Percentiles rank a stretch among this genome's conserved stretches.
Conservation (phyloP, 2,113 vertebrate species). For the Siniperca chuatsi region DNA sequence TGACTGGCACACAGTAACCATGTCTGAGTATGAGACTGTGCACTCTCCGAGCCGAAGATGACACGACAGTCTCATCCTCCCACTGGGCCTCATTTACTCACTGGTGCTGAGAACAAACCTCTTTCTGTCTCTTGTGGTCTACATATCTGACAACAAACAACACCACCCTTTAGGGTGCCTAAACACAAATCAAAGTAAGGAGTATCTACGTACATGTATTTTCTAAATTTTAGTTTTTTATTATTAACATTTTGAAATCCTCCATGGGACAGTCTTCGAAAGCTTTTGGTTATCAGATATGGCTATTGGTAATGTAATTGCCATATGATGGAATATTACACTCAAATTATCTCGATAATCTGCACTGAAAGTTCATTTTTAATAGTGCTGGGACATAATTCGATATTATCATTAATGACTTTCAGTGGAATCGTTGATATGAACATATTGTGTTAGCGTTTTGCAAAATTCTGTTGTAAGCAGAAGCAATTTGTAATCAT, state of each 20-base stretch:
- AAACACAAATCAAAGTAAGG: conserved; percentile 7
- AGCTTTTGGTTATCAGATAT: conserved; percentile 8
- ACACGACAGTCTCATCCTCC: conserved; percentile 71
- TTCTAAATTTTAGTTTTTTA: not conserved
- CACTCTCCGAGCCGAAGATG: conserved; percentile 55
- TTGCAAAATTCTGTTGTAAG: not conserved
- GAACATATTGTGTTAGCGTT: not conserved
- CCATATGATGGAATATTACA: not conserved
- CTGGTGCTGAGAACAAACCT: conserved; percentile 54
- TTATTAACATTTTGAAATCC: not conserved
- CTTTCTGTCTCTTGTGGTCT: conserved; percentile 47
- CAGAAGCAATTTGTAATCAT: not conserved
- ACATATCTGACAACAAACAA: conserved; percentile 53
- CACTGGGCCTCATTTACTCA: conserved; percentile 74
- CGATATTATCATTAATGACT: not conserved
- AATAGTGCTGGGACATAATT: not conserved
- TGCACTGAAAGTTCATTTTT: not conserved
- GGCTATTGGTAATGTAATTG: not conserved
- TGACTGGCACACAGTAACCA: conserved; percentile 73
- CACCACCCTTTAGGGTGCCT: not conserved
- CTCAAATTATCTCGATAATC: not conserved
- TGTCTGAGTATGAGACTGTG: conserved; percentile 55
- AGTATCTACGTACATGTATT: conserved; percentile 1
- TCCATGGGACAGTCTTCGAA: not conserved
- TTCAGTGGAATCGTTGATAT: not conserved